Conservation (phyloP, 1,140 invertebrate genomes). For the Bombyx mandarina region DNA sequence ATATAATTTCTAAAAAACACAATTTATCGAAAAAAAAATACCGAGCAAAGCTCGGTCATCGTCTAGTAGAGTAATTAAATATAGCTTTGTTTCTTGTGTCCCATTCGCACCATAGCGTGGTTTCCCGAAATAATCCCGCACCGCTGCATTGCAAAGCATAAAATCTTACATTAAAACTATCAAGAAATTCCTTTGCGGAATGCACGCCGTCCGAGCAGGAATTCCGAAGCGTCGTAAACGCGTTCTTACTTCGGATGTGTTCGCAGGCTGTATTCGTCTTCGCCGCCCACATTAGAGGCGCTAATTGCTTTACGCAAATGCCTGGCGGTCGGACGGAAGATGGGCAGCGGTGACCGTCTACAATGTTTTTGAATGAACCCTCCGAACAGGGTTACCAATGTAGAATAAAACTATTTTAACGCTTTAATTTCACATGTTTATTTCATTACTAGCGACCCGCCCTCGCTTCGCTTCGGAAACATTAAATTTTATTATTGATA, state of each 20-base stretch:
- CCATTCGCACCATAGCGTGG: too few species aligned
- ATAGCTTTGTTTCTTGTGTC: too few species aligned
- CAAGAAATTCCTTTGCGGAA: constrained; percentile 28
- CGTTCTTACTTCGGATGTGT: constrained; percentile 13
- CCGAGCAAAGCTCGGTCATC: too few species aligned
- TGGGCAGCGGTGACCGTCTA: constrained; percentile 19
- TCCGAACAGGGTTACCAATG: constrained; percentile 16
- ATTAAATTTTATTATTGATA: too few species aligned
- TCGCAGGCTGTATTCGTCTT: constrained; percentile 12
- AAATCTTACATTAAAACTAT: constrained; percentile 31
- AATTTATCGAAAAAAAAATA: too few species aligned
- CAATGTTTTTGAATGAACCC: constrained; percentile 17
- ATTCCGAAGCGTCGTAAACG: constrained; percentile 12
- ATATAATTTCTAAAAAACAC: too few species aligned
- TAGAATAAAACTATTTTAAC: not conserved
- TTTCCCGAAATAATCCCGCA: not conserved
- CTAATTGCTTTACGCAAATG: constrained; percentile 56
- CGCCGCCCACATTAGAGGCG: constrained; percentile 41
- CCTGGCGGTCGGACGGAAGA: constrained; percentile 22
- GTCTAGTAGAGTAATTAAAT: too few species aligned
- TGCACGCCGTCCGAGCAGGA: constrained; percentile 20
- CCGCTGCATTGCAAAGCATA: constrained; percentile 17
- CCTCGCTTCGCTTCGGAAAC: too few species aligned
- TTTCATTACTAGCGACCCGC: too few species aligned
- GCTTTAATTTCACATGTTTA: not conserved